A percentile compares a stretch with the other conserved stretches of the same genome.
Conservation (phyloP, 53 echinoderm and acorn worm species). For the Luidia sarsii region DNA sequence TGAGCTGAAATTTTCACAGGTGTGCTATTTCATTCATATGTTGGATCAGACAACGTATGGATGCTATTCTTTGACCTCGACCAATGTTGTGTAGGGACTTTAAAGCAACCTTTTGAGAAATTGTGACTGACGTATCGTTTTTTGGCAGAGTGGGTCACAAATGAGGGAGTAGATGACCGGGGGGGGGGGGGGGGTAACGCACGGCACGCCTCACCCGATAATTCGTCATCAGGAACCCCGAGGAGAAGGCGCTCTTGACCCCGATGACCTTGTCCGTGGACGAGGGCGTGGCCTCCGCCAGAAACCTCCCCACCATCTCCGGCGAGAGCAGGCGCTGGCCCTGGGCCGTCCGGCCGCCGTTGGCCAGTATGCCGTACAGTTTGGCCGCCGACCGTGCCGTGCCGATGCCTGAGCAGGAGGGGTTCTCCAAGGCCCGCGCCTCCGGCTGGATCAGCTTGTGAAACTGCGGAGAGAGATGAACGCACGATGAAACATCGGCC, state of each 20-base stretch:
- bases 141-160: too few species aligned
- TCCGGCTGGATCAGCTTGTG: constrained; percentile 35
- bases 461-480: constrained; percentile 21
- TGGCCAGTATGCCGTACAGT: constrained; percentile 61
- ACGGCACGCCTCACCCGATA: too few species aligned
- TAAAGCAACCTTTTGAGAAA: too few species aligned
- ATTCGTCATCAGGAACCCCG: constrained; percentile 1
- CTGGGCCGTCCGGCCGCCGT: constrained; percentile 31
- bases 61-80: too few species aligned
- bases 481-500: too few species aligned
- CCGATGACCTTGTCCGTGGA: constrained; percentile 14
- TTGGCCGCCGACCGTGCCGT: constrained; percentile 53
- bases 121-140: too few species aligned
- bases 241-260: constrained; percentile 1
- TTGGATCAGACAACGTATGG: too few species aligned
- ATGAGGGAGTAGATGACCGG: too few species aligned
- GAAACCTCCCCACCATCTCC: constrained; percentile 12
- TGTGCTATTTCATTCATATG: too few species aligned
- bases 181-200: too few species aligned
- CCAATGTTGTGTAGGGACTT: too few species aligned
- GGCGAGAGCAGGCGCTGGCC: constrained; percentile 50
- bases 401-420: constrained; percentile 48
- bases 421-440: constrained; percentile 34
- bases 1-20: too few species aligned
- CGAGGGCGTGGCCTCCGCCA: neutral